Evolutionary conservation across 2,113 vertebrate species (phyloP).

Genomic region (Pelvicachromis taeniatus): DNA sequence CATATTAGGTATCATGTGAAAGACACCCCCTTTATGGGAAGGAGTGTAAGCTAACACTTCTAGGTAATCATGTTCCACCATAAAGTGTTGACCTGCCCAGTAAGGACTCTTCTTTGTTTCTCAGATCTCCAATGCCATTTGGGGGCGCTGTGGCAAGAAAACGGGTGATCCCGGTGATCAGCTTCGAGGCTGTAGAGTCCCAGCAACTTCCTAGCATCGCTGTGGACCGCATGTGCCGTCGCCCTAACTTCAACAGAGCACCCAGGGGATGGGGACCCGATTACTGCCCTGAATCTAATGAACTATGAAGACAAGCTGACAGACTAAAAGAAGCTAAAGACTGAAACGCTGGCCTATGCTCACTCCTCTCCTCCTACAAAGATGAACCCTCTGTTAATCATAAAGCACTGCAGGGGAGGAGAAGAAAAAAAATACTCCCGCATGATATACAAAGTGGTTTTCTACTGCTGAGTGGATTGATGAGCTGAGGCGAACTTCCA

Average conservation of each 20-base stretch:
- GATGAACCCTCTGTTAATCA: not conserved
- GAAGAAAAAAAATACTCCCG: not conserved
- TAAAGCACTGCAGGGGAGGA: not conserved
- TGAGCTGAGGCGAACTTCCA: not conserved
- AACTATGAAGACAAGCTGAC: constrained; percentile 74
- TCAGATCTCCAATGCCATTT: constrained; percentile 84
- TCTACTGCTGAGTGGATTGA: not conserved
- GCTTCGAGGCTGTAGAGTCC: constrained; percentile 63
- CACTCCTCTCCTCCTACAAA: not conserved
- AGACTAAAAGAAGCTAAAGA: constrained; percentile 12
- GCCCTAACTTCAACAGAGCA: constrained; percentile 88
- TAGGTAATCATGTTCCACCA: not conserved
- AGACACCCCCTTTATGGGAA: not conserved
- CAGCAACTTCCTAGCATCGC: constrained; percentile 57
- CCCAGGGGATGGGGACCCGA: constrained; percentile 81
- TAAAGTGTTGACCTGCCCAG: not conserved
- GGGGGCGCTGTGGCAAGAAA: constrained; percentile 69
- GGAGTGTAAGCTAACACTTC: not conserved
- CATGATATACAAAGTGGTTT: constrained; percentile 4
- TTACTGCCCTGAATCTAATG: constrained; percentile 81
- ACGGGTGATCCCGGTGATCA: constrained; percentile 60
- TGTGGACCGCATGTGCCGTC: constrained; percentile 72
- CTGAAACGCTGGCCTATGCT: not conserved
- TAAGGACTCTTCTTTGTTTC: not conserved
- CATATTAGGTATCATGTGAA: not conserved